A percentile compares a stretch with the other conserved stretches of the same genome.
phyloP scores from a whole-genome alignment of 1,140 invertebrate species.

The Stenopsyche tienmushanensis region DNA sequence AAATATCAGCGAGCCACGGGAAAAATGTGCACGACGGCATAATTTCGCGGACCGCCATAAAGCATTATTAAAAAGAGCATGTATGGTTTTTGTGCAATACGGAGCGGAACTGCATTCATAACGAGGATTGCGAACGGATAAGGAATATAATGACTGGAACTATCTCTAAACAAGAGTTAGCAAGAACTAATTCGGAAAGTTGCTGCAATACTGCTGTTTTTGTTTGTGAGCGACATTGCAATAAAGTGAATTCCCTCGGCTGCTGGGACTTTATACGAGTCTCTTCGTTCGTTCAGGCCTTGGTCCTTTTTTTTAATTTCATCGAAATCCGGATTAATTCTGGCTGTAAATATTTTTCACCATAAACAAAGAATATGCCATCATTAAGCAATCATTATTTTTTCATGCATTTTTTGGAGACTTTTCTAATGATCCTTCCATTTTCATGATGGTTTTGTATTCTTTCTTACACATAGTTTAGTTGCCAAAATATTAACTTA shows the following conservation, averaged over 20 bases:
- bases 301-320: neutral
- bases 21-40: neutral
- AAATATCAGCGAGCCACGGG: neutral
- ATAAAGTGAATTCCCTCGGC: slow-evolving; percentile 37
- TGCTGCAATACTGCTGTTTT: slow-evolving; percentile 36
- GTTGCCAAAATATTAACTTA: too few species aligned
- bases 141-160: slow-evolving; percentile 26
- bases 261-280: neutral
- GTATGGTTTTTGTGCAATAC: neutral
- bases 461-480: too few species aligned
- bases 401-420: too few species aligned
- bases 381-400: too few species aligned
- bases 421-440: too few species aligned
- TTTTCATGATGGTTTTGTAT: too few species aligned
- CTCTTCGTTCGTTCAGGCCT: too few species aligned
- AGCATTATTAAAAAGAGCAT: neutral
- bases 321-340: neutral
- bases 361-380: too few species aligned
- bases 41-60: neutral
- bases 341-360: too few species aligned
- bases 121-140: slow-evolving; percentile 1
- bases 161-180: slow-evolving; percentile 36
- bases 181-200: slow-evolving; percentile 39
- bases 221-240: slow-evolving; percentile 37
- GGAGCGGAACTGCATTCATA: slow-evolving; percentile 7